Conservation (phyloP, 2,113 vertebrate genomes). For the Catharus bicknelli region DNA sequence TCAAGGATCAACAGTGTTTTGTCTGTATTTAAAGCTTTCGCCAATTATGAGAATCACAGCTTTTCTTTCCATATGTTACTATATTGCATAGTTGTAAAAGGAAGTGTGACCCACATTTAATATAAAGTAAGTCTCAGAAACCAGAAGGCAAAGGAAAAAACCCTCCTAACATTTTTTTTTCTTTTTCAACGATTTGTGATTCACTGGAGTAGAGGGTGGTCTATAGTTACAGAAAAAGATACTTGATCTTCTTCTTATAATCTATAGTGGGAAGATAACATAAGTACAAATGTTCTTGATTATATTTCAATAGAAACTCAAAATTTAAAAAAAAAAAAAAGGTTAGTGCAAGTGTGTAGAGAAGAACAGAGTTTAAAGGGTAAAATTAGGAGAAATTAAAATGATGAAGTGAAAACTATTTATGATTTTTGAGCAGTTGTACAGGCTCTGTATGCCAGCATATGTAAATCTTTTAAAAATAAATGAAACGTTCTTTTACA, state of each 20-base stretch:
- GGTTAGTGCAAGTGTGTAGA: background rate
- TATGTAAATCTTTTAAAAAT: background rate
- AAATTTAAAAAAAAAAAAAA: background rate
- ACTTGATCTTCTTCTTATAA: background rate
- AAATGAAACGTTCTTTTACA: background rate
- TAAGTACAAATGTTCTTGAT: background rate
- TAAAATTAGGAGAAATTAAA: background rate
- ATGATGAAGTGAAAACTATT: background rate
- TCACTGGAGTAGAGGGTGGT: background rate
- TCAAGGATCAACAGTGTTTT: conserved; percentile 13
- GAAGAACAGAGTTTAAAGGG: background rate
- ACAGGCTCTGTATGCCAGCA: background rate
- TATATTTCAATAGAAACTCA: background rate
- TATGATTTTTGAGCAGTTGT: background rate
- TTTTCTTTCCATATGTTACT: conserved; percentile 15
- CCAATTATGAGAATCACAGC: background rate
- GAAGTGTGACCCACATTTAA: conserved; percentile 5
- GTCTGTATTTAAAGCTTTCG: conserved; percentile 32
- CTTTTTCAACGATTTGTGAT: background rate
- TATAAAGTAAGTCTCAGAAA: conserved; percentile 9
- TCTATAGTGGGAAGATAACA: background rate
- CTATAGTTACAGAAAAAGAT: background rate
- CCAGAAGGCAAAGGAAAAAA: conserved; percentile 3
- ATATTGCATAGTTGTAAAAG: background rate
- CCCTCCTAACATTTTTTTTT: background rate